Conservation (phyloP, 2,113 vertebrate genomes). For the Thomomys bottae region DNA sequence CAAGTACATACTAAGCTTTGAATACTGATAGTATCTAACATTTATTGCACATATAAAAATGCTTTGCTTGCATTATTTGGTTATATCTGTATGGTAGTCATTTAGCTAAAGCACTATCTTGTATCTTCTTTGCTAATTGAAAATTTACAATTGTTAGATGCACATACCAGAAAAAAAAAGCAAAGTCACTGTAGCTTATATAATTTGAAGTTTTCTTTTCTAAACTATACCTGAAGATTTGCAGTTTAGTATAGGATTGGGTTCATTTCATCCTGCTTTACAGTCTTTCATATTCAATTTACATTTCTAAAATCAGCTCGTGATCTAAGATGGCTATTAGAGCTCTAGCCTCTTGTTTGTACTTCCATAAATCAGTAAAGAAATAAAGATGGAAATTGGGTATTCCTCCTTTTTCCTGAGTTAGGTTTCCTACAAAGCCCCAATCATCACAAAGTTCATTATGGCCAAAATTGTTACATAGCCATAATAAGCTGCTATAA, state of each 20-base stretch:
- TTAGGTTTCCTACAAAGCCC: not conserved
- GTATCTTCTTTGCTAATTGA: not conserved
- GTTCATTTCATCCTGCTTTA: not conserved
- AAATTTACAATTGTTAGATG: not conserved
- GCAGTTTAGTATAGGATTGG: not conserved
- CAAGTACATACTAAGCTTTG: constrained; percentile 35
- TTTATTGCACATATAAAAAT: constrained; percentile 12
- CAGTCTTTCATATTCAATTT: not conserved
- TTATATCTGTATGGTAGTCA: not conserved
- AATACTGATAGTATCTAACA: constrained; percentile 1
- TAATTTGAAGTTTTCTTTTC: constrained; percentile 18
- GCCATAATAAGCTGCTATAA: not conserved
- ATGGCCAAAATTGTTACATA: not conserved
- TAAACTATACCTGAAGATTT: not conserved
- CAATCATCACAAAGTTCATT: not conserved
- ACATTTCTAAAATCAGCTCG: not conserved
- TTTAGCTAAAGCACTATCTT: not conserved
- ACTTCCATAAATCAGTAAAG: not conserved
- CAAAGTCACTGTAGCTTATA: not conserved
- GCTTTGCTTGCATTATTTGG: not conserved
- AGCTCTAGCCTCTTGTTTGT: not conserved
- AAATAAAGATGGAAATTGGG: not conserved
- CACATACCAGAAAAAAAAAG: not conserved
- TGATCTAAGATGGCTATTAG: not conserved
- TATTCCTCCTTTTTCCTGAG: not conserved